These are phyloP conservation scores for Seira ritae DNA, from an alignment of 2,888 invertebrate species.

Conservation along the genomic window DNA sequence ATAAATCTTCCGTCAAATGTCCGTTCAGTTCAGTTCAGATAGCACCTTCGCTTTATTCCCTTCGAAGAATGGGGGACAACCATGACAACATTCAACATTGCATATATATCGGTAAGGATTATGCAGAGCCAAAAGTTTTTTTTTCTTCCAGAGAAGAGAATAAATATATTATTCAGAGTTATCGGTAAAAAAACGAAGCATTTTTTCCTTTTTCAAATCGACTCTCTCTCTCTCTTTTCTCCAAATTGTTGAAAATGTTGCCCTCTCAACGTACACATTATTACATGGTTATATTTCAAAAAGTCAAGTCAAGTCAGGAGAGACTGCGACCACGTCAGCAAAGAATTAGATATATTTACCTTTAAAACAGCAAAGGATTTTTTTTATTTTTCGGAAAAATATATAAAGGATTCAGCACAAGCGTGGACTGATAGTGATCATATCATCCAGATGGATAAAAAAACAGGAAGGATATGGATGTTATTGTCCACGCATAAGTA, in stretches of 20 bases:
- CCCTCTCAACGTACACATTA: slow-evolving; percentile 50
- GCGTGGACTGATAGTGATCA: slow-evolving; percentile 18
- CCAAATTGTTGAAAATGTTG: background rate
- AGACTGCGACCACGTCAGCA: background rate
- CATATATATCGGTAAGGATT: slow-evolving; percentile 66
- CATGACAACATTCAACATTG: too few species aligned
- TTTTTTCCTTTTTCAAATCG: slow-evolving; percentile 42
- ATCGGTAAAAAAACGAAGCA: slow-evolving; percentile 28
- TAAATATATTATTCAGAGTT: slow-evolving; percentile 51
- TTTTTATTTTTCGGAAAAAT: background rate
- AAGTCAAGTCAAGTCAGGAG: slow-evolving; percentile 50
- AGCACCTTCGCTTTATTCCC: slow-evolving; percentile 74
- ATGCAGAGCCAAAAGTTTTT: slow-evolving; percentile 56
- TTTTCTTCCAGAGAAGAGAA: slow-evolving; percentile 23
- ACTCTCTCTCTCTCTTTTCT: too few species aligned
- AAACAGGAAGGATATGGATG: slow-evolving; percentile 52
- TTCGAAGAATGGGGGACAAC: slow-evolving; percentile 68
- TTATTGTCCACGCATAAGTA: slow-evolving; percentile 56
- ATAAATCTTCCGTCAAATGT: slow-evolving; percentile 73
- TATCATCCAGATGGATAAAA: slow-evolving; percentile 40
- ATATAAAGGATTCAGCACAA: slow-evolving; percentile 31
- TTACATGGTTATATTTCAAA: slow-evolving; percentile 62
- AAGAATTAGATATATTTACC: slow-evolving; percentile 51
- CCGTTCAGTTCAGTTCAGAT: slow-evolving; percentile 70
- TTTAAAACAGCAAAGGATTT: slow-evolving; percentile 30